Base-by-base conservation (phyloP, 1,140 invertebrate genomes). In the Lepidurus arcticus region DNA sequence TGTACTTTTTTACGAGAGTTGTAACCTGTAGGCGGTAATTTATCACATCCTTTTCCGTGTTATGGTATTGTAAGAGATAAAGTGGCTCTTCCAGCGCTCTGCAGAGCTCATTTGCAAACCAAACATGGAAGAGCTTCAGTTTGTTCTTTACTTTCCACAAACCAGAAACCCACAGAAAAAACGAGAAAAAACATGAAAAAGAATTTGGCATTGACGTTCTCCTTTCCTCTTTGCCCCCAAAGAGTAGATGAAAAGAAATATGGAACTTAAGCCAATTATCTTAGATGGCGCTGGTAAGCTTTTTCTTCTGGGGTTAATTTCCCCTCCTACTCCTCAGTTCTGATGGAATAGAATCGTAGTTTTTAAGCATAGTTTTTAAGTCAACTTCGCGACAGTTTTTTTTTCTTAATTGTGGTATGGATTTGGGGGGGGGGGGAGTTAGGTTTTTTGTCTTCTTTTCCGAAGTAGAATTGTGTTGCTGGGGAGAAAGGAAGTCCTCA, bases 91-190 rank as follows among this genome's bases (percentile, higher is more conserved):
- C 16, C 21, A 65, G 47, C 47, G 47, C 47, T 65, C 47, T 13
- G 47, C 11, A 65, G 53, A 65, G n/a, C n/a, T 65, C 53, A 65
- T 65, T 65, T 65, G 53, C 53, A 16, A 65, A 65, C 9, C 53
- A 65, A 65, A 65, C 2, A 65, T 21, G 7, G 4, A 21, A 65
- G 53, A 65, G 53, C 53, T 65, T 65, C 53, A 65, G 9, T 9
- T 65, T 13, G 53, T 65, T 65, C 53, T 65, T 13, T 65, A 65
- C 21, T 65, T 65, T 65, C 21, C 21, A 65, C 21, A 65, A 34
- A 65, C 53, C 6, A 65, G 21, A 65, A 65, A 21, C 53, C 53
- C 53, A 65, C 13, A 65, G 4, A 13, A 21, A 6, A 6, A 65
- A 21, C 13, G 47, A n/a, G 0, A 65, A 65, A n/a, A 65, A 4